Evolutionary conservation across 2,888 invertebrate genomes (phyloP), one percentile per base, ranked within the genome.

Genomic region (Netelia inedita): DNA sequence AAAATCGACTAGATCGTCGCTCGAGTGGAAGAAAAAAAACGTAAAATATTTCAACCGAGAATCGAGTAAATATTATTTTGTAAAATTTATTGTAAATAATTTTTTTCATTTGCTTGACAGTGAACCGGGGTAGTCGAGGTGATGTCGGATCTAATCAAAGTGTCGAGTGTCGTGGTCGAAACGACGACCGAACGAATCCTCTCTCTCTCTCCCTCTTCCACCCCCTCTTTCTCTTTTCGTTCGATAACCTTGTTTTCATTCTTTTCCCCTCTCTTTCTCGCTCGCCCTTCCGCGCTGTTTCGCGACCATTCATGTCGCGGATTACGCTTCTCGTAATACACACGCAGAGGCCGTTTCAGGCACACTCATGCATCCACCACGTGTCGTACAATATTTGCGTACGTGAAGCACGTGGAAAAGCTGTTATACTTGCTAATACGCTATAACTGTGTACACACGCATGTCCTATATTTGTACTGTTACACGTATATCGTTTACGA

Each of bases 181-280:
- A 68, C 61, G 53, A 82, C 82, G 57, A 61, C 68, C 16, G 28
- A 28, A 28, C 21, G 8, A 23, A 63, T 23, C 16, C 16, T 75
- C 43, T 75, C 11, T 41, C 55, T 68, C 73, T 21, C 41, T 28
- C 73, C 57, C 63, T 61, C 61, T 16, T n/a, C n/a, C n/a, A n/a
- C 63, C 14, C 63, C 50, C 46, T 61, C 75, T 43, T 53, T 28
- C 28, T 28, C 28, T 28, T 28, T 28, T 28, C 28, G 28, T 28
- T 28, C 28, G 28, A 28, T 28, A 28, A 28, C 28, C 28, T 28
- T 28, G 28, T 28, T 28, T 23, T 23, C n/a, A 23, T 63, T 35
- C 57, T 79, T 55, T 79, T 35, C 63, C 46, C 63, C 16, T 23
- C 21, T 21, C 53, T 63, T 53, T 79, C 63, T 69, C 63, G 28